Conservation (phyloP, 23 tunicate genomes). For the Trididemnum miniatum region DNA sequence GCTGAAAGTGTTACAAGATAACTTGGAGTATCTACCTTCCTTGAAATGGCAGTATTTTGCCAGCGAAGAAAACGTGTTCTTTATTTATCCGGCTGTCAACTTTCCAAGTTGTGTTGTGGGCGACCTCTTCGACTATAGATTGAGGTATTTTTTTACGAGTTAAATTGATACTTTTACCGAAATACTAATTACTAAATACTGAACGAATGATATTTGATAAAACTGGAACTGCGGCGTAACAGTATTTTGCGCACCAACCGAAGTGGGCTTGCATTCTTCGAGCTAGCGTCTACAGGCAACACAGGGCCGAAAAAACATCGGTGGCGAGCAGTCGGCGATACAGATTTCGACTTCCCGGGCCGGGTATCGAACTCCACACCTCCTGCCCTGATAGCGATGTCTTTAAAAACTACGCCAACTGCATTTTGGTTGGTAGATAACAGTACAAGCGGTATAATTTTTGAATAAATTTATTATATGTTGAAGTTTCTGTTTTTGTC, state of each 20-base stretch:
- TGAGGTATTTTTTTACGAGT: not conserved
- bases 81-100: not conserved
- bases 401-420: too few relatives aligned
- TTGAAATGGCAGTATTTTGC: constrained; percentile 27
- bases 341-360: too few relatives aligned
- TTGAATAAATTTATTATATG: not conserved
- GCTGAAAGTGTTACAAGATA: not conserved
- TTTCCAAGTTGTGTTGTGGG: not conserved
- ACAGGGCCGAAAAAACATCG: too few relatives aligned
- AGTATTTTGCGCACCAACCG: not conserved
- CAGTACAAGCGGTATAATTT: not conserved
- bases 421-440: too few relatives aligned
- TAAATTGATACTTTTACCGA: too few relatives aligned
- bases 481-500: too few relatives aligned
- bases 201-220: not conserved
- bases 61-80: not conserved
- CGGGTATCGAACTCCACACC: too few relatives aligned
- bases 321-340: too few relatives aligned
- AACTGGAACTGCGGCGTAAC: not conserved
- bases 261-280: not conserved
- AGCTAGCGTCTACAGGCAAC: too few relatives aligned
- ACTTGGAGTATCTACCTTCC: constrained; percentile 1
- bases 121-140: not conserved
- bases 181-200: not conserved
- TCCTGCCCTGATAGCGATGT: too few relatives aligned